Evolutionary conservation across 2,113 vertebrate genomes (phyloP).

Genomic region (Oncorhynchus kisutch): DNA sequence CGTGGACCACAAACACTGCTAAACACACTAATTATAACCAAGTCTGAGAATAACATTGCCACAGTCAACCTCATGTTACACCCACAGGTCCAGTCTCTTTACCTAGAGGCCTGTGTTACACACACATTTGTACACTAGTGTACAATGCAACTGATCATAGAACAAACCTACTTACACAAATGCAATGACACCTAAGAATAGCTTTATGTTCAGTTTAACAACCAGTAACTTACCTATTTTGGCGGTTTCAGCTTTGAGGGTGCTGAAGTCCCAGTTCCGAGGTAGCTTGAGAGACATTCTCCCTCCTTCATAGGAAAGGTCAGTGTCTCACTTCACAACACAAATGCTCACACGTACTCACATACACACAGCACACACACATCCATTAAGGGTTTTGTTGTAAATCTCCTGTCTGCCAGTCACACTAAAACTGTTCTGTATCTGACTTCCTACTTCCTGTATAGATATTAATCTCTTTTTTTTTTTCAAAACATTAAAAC

Average conservation of each 20-base stretch:
- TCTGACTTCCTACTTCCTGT: constrained; percentile 79
- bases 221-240: constrained; percentile 81
- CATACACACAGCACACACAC: constrained; percentile 22
- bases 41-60: too few species aligned
- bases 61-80: too few species aligned
- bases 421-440: constrained; percentile 10
- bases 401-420: constrained; percentile 14
- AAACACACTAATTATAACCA: too few species aligned
- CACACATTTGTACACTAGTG: neutral
- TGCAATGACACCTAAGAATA: neutral
- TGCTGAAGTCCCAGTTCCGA: constrained; percentile 91
- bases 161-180: neutral
- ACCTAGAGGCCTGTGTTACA: neutral
- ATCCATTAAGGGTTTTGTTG: neutral
- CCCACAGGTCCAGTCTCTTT: neutral
- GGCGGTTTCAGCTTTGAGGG: constrained; percentile 80
- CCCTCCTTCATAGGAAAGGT: constrained; percentile 44
- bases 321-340: constrained; percentile 45
- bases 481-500: constrained; percentile 35
- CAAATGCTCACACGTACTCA: constrained; percentile 23
- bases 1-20: too few species aligned
- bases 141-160: neutral
- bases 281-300: constrained; percentile 94
- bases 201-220: too few species aligned
- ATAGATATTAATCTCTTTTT: constrained; percentile 56